A percentile compares a stretch with the other conserved stretches of the same genome.
Evolutionary conservation across 2,888 invertebrate genomes (phyloP).

Genomic region (Thyatira batis): DNA sequence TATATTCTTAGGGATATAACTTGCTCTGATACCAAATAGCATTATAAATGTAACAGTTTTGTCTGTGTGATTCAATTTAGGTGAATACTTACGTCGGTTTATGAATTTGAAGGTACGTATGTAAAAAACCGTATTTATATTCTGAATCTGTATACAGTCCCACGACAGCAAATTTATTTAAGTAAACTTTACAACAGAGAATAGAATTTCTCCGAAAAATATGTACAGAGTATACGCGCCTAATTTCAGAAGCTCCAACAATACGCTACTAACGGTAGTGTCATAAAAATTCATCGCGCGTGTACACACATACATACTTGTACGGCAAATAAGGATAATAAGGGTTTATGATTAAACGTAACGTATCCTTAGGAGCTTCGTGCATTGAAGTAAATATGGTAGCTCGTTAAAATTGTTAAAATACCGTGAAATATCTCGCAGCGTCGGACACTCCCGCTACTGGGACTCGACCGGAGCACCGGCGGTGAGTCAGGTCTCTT

Average conservation of each 20-base stretch:
- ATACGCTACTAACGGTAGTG: neutral
- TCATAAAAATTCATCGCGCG: neutral
- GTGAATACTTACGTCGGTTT: too few species aligned
- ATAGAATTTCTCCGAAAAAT: too few species aligned
- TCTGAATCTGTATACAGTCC: too few species aligned
- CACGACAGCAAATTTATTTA: too few species aligned
- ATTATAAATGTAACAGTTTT: too few species aligned
- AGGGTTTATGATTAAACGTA: slow-evolving; percentile 50
- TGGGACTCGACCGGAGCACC: slow-evolving; percentile 28
- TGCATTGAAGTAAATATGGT: slow-evolving; percentile 73
- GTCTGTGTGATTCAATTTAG: too few species aligned
- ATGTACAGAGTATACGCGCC: neutral
- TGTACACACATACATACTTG: neutral
- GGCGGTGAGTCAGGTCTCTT: slow-evolving; percentile 25
- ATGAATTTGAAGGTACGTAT: too few species aligned
- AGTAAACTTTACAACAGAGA: too few species aligned
- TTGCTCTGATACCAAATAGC: too few species aligned
- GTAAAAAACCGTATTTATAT: too few species aligned
- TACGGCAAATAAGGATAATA: slow-evolving; percentile 20
- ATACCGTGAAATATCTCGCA: slow-evolving; percentile 79
- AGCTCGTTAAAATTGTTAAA: slow-evolving; percentile 82
- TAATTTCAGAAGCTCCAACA: neutral
- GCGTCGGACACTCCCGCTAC: slow-evolving; percentile 69
- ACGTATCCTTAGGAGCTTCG: slow-evolving; percentile 49
- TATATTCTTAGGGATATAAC: neutral